Percentiles rank a stretch among this genome's conserved stretches.
Conservation (phyloP, 2,797 vertebrate genomes). For the Tamandua tetradactyla region DNA sequence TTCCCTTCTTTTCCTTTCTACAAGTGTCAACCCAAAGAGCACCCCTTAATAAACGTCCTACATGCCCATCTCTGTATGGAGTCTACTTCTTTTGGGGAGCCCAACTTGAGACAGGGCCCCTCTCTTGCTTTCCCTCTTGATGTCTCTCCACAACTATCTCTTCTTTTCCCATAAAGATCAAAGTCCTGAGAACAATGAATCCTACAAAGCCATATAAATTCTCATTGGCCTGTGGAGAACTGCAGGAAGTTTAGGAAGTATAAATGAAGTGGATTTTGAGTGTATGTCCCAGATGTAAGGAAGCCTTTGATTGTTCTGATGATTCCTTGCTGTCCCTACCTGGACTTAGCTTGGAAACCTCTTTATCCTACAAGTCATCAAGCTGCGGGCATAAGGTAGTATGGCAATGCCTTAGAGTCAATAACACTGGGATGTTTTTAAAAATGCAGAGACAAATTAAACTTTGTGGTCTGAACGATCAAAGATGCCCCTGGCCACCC, state of each 20-base stretch:
- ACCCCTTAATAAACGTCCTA: background rate
- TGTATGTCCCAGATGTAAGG: background rate
- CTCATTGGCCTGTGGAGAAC: background rate
- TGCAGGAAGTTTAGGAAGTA: background rate
- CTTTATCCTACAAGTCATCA: background rate
- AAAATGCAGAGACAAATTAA: background rate
- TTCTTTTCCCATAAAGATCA: background rate
- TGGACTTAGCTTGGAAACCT: background rate
- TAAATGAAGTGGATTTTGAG: background rate
- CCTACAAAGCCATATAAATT: background rate
- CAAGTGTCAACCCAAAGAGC: no score
- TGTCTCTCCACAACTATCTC: background rate
- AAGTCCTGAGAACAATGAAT: background rate
- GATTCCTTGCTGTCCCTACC: background rate
- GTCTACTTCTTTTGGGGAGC: background rate
- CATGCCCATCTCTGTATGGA: background rate
- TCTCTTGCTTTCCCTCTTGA: background rate
- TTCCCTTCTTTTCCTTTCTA: background rate
- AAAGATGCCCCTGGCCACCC: background rate
- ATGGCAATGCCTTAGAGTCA: background rate
- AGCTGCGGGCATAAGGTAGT: background rate
- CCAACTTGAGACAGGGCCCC: background rate
- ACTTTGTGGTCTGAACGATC: background rate
- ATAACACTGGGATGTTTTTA: background rate
- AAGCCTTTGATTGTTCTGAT: background rate